Base-by-base conservation (phyloP, 2,888 invertebrate species). In the Eupithecia abbreviata region DNA sequence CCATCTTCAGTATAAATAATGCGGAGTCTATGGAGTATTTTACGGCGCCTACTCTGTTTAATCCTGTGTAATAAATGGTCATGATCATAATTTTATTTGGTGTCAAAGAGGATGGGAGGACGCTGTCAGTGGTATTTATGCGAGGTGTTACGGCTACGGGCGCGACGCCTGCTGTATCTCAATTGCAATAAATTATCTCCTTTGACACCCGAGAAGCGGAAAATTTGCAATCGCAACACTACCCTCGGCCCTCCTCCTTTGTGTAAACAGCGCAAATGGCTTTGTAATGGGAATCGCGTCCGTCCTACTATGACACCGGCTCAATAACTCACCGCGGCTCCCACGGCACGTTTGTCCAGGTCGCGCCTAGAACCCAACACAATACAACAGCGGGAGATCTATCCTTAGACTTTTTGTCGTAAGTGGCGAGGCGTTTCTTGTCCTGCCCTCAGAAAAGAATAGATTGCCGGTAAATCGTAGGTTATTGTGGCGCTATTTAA, bases 381-480 rank as follows among this genome's bases (percentile, higher is more conserved):
- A 95, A 95, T 91, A 88, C 93, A 87, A 84, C 94, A 93, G 94
- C 94, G 93, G 94, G 94, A 89, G 89, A 92, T 90, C 90, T 86
- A 89, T 89, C 90, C 90, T 90, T 90, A 86, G 91, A 92, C 93
- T 94, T 94, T 93, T 94, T 94, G 92, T 93, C 89, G 89, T 90
- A 90, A 93, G 94, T 92, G 91, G 91, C 87, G 87, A 93, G 94
- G 93, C 93, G 93, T 93, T 91, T 88, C 92, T 90, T 90, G 90
- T 90, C 87, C 88, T 88, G 84, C 81, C 84, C 87, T 86, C 88
- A 93, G 91, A 94, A 93, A 92, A 91, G 90, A 92, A 92, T 90
- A 94, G 93, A 94, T 95, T 93, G 94, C 91, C 94, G 93, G 93
- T 93, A 93, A 94, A 94, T 94, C 90, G 92, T 89, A 82, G 90